phyloP scores from a whole-genome alignment of 2,888 invertebrate species.

The Andrena flavipes region DNA sequence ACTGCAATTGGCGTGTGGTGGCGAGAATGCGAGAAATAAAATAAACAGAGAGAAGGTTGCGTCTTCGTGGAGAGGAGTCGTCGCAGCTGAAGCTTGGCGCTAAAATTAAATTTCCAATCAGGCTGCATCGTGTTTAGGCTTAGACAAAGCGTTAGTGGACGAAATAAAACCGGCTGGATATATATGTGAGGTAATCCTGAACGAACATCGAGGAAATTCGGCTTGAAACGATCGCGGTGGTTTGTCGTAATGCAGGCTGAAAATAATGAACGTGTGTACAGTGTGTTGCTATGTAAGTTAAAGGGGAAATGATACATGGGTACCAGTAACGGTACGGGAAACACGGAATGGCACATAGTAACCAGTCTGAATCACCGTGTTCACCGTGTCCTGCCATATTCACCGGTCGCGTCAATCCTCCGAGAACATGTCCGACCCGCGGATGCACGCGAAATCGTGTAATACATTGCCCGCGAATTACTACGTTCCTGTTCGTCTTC shows the following conservation, averaged over 20 bases:
- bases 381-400: conserved; percentile 71
- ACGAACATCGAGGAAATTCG: background rate
- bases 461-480: background rate
- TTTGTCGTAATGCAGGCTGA: conserved; percentile 51
- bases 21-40: conserved; percentile 1
- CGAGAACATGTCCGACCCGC: background rate
- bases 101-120: conserved; percentile 43
- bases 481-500: conserved; percentile 29
- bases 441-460: background rate
- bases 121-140: conserved; percentile 40
- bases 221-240: background rate
- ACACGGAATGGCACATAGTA: conserved; percentile 32
- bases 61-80: background rate
- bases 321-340: conserved; percentile 56
- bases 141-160: conserved; percentile 54
- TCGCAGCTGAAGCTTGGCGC: conserved; percentile 8
- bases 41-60: conserved; percentile 6
- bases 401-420: conserved; percentile 45
- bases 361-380: conserved; percentile 45
- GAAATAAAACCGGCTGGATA: conserved; percentile 17
- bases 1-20: conserved; percentile 12
- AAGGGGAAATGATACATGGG: background rate
- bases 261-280: conserved; percentile 45
- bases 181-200: background rate
- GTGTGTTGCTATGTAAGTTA: background rate